A percentile compares a stretch with the other conserved stretches of the same genome.
Conservation (phyloP, 64 coral and sea anemone genomes). For the Cladopsammia gracilis region DNA sequence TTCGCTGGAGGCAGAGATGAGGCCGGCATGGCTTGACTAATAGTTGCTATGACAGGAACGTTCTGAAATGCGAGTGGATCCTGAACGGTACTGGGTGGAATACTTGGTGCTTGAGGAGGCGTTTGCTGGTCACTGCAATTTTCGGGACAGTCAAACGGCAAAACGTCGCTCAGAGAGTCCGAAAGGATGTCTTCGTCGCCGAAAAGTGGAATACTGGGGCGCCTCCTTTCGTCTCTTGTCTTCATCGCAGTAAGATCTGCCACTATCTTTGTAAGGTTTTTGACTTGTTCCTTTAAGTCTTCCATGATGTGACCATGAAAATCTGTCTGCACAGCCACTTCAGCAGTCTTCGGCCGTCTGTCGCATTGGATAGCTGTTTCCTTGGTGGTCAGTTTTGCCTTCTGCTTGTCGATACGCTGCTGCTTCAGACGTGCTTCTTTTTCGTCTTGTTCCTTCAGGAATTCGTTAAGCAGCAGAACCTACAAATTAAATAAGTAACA, state of each 20-base stretch:
- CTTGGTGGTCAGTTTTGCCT: background rate
- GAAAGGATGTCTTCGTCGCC: background rate
- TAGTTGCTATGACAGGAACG: constrained; percentile 1
- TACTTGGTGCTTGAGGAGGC: background rate
- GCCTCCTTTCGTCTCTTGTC: background rate
- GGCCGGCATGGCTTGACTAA: background rate
- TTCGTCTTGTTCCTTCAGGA: background rate
- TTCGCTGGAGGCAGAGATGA: background rate
- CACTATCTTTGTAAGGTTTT: background rate
- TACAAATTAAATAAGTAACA: background rate
- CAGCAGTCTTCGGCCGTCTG: background rate
- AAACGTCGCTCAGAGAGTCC: background rate
- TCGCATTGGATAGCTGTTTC: background rate
- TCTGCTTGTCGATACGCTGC: background rate
- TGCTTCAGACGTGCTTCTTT: constrained; percentile 8
- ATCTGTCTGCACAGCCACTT: background rate
- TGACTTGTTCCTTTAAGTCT: constrained; percentile 9
- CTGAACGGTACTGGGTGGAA: too few species aligned
- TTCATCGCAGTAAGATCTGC: background rate
- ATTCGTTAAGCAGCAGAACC: background rate
- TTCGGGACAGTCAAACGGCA: background rate
- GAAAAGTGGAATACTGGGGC: background rate
- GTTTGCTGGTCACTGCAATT: background rate
- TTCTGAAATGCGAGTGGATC: too few species aligned
- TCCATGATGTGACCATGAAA: background rate